phyloP scores from a whole-genome alignment of 2,888 invertebrate genomes.

The Parasteatoda lunata region DNA sequence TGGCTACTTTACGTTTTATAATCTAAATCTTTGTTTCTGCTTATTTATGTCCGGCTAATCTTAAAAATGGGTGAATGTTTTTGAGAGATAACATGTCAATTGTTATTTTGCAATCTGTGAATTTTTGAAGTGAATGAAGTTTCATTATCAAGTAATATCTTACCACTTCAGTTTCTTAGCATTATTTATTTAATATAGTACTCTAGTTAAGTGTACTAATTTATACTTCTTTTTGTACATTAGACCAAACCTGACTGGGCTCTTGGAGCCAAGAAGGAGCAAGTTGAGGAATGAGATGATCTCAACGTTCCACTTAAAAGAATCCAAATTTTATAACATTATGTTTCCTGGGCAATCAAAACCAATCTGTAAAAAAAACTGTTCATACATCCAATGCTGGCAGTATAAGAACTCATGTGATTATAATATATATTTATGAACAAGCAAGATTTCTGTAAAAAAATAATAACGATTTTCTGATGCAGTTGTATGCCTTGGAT shows the following conservation, averaged over 20 bases:
- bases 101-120: too few relatives aligned
- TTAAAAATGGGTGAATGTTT: too few relatives aligned
- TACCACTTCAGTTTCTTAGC: too few relatives aligned
- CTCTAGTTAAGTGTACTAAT: not conserved
- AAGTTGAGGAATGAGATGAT: slow-evolving; percentile 45
- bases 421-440: not conserved
- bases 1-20: too few relatives aligned
- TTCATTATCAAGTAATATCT: too few relatives aligned
- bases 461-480: not conserved
- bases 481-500: slow-evolving; percentile 9
- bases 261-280: slow-evolving; percentile 69
- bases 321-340: slow-evolving; percentile 9
- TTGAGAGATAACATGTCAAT: too few relatives aligned
- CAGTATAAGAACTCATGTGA: not conserved
- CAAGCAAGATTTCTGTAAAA: not conserved
- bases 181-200: too few relatives aligned
- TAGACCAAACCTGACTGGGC: slow-evolving; percentile 71
- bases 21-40: too few relatives aligned
- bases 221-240: not conserved
- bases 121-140: too few relatives aligned
- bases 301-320: slow-evolving; percentile 59
- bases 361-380: not conserved
- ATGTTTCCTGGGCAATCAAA: not conserved
- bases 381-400: not conserved
- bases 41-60: too few relatives aligned